These are phyloP conservation scores for Anseranas semipalmata DNA, from an alignment of 2,113 vertebrate species.

Conservation along the genomic window DNA sequence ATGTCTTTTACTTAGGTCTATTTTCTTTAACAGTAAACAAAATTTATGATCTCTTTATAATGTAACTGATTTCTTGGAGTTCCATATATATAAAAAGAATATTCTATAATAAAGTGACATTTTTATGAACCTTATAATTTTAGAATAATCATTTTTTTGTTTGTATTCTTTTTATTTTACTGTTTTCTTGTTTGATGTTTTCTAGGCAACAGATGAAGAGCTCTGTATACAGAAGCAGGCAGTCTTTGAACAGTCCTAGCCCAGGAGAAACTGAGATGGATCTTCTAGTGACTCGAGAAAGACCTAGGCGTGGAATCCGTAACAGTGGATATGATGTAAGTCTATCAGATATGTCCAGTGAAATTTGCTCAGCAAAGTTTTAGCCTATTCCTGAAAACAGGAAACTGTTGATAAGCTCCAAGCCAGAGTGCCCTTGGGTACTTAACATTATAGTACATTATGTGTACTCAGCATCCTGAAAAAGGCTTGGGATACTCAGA, in stretches of 20 bases:
- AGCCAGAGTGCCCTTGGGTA: neutral
- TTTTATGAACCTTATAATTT: neutral
- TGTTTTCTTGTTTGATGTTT: constrained; percentile 29
- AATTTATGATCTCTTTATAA: neutral
- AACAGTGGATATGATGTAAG: constrained; percentile 98
- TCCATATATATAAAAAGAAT: neutral
- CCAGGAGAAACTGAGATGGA: constrained; percentile 98
- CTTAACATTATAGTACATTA: neutral
- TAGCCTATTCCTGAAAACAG: neutral
- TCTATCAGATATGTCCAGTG: neutral
- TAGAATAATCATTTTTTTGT: neutral
- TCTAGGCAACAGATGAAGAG: constrained; percentile 89
- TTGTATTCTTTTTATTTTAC: neutral
- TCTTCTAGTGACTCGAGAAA: constrained; percentile 94
- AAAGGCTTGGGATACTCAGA: neutral
- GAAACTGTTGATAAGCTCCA: neutral
- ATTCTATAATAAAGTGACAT: neutral
- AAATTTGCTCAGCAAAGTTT: neutral
- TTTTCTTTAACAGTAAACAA: neutral
- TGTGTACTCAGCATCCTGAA: neutral
- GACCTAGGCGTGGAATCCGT: constrained; percentile 92
- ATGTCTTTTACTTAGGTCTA: rapidly evolving
- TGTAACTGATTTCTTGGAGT: neutral
- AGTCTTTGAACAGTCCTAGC: constrained; percentile 96
- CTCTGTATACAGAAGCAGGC: constrained; percentile 91